Evolutionary conservation across 53 echinoderm and acorn worm species (phyloP).

Genomic region (Echinometra lucunter): DNA sequence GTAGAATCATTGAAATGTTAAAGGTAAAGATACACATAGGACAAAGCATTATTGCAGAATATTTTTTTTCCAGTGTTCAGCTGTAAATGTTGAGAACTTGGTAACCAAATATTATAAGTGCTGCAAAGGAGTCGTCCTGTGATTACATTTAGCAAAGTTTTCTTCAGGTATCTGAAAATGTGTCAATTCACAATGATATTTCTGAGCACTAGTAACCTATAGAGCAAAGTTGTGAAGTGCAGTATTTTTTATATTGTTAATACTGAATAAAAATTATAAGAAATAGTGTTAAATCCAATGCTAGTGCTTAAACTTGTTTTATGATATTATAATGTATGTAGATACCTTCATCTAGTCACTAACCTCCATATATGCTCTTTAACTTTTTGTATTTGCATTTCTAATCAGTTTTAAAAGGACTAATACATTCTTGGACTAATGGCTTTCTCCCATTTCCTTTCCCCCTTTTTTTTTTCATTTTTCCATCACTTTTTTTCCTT

Average conservation of each 20-base stretch:
- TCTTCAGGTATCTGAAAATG: neutral
- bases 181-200: neutral
- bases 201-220: neutral
- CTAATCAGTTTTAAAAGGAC: conserved; percentile 12
- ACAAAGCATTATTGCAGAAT: neutral
- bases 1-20: neutral
- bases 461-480: neutral
- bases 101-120: no score
- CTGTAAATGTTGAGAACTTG: neutral
- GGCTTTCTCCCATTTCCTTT: neutral
- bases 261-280: neutral
- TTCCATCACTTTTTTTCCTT: neutral
- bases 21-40: neutral
- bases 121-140: no score
- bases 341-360: neutral
- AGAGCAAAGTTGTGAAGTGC: neutral
- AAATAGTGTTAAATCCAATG: neutral
- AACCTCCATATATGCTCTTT: neutral
- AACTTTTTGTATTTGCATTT: neutral
- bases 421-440: conserved; percentile 38
- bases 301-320: neutral
- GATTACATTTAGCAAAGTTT: no score
- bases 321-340: neutral
- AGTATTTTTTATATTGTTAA: neutral
- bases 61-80: neutral